phyloP scores from a whole-genome alignment of 2,113 vertebrate genomes.

The Ia io region DNA sequence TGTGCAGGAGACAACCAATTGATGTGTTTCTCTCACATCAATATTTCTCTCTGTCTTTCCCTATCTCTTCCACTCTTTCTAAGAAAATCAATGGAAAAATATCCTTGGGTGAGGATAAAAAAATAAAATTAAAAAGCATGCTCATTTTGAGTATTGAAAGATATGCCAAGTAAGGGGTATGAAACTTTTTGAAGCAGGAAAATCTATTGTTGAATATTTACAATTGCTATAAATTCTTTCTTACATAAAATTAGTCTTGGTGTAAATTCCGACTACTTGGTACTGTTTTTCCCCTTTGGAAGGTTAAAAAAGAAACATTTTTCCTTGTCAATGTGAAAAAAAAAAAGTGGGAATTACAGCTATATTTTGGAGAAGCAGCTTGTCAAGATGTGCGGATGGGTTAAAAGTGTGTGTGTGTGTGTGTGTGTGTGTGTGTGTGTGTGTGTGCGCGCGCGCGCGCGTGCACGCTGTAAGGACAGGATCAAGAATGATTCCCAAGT shows the following conservation, averaged over 20 bases:
- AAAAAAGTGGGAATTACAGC: background rate
- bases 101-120: too few relatives aligned
- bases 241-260: background rate
- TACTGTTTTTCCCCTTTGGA: background rate
- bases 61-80: too few relatives aligned
- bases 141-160: background rate
- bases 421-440: background rate
- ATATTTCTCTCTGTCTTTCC: too few relatives aligned
- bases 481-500: background rate
- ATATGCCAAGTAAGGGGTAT: background rate
- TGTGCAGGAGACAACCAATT: too few relatives aligned
- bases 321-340: background rate
- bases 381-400: background rate
- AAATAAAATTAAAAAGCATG: background rate
- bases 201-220: background rate
- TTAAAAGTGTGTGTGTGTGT: background rate
- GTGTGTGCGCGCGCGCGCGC: background rate
- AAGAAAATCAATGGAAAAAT: too few relatives aligned
- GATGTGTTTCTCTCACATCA: too few relatives aligned
- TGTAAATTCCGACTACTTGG: background rate
- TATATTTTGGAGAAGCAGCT: background rate
- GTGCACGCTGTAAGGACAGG: background rate
- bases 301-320: background rate
- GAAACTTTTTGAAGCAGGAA: background rate
- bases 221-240: background rate